Evolutionary conservation across 2,113 vertebrate genomes (phyloP).

Genomic region (Triplophysa rosa): DNA sequence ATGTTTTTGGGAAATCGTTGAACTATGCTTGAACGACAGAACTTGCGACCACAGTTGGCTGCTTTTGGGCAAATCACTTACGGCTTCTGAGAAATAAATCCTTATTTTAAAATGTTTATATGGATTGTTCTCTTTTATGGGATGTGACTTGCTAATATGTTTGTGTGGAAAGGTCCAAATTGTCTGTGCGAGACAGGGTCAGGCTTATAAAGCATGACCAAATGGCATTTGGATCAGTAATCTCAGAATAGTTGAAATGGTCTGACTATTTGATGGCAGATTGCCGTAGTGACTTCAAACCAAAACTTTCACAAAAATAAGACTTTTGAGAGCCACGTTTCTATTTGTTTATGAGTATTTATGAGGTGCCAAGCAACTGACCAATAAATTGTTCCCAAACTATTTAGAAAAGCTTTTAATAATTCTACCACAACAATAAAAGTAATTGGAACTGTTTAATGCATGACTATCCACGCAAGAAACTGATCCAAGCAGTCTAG

Average conservation of each 20-base stretch:
- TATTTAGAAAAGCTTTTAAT: slow-evolving; percentile 6
- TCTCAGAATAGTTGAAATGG: background rate
- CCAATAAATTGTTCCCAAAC: slow-evolving; percentile 23
- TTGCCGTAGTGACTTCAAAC: slow-evolving; percentile 1
- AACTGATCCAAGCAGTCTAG: slow-evolving; percentile 14
- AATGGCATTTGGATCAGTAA: background rate
- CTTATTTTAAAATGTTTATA: background rate
- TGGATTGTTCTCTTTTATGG: background rate
- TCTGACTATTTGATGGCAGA: slow-evolving; percentile 16
- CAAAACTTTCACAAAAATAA: background rate
- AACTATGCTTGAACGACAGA: no score
- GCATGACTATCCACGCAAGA: slow-evolving; percentile 21
- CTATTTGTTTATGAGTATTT: slow-evolving; percentile 34
- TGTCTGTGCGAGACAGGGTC: background rate
- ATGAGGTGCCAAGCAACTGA: slow-evolving; percentile 40
- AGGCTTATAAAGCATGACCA: background rate
- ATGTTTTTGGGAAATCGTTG: no score
- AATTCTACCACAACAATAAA: slow-evolving; percentile 38
- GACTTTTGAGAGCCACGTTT: slow-evolving; percentile 24
- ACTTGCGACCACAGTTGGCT: no score
- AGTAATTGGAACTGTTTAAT: slow-evolving; percentile 29
- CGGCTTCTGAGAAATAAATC: no score
- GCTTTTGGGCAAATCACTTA: no score
- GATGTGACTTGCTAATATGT: background rate
- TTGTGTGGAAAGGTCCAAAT: background rate